Percentiles rank a stretch among this genome's conserved stretches.
These are phyloP conservation scores for Drosophila meridionalis DNA, from an alignment of 2,888 invertebrate genomes.

Conservation along the genomic window DNA sequence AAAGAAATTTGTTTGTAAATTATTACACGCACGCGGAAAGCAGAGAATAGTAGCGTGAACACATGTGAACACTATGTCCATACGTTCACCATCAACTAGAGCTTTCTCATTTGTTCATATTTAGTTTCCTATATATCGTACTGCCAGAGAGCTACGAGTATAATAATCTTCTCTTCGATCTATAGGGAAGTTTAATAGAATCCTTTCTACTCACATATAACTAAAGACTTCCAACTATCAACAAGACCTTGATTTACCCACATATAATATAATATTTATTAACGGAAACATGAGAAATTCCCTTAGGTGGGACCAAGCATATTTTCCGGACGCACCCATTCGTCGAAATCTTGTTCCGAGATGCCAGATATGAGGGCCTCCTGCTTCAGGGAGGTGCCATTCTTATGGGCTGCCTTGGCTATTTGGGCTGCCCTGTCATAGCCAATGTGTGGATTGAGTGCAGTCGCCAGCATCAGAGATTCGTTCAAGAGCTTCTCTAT, in stretches of 20 bases:
- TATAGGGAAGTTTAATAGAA: background rate
- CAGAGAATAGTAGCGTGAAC: no score
- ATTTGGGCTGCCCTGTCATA: slow-evolving; percentile 98
- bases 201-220: background rate
- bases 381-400: slow-evolving; percentile 93
- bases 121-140: no score
- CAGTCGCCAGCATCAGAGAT: slow-evolving; percentile 98
- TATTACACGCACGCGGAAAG: no score
- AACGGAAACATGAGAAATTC: background rate
- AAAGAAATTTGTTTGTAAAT: no score
- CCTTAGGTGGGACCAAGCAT: slow-evolving; percentile 93
- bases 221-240: background rate
- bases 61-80: no score
- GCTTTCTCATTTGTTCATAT: no score
- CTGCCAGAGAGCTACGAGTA: no score
- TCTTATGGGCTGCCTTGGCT: slow-evolving; percentile 97
- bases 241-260: background rate
- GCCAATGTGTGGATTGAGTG: slow-evolving; percentile 97
- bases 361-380: slow-evolving; percentile 93
- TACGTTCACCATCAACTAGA: no score
- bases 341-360: slow-evolving; percentile 92
- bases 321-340: slow-evolving; percentile 95
- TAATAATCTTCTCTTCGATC: background rate
- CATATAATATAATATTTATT: slow-evolving; percentile 4
- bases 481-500: slow-evolving; percentile 94